Conservation (phyloP, 2,113 vertebrate species). For the Chiloscyllium plagiosum region DNA sequence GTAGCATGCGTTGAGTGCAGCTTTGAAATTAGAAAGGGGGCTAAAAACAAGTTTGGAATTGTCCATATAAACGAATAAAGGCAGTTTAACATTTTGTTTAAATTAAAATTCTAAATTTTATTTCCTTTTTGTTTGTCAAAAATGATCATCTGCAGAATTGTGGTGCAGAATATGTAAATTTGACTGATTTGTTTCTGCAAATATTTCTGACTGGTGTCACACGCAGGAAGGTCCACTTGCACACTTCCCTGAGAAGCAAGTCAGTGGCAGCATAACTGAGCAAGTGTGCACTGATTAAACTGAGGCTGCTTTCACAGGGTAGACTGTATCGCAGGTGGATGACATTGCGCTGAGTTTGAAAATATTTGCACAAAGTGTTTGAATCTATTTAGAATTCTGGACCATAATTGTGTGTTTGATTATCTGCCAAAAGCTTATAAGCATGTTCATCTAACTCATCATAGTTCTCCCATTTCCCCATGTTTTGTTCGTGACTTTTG, state of each 20-base stretch:
- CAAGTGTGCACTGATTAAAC: background rate
- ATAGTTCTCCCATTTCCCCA: slow-evolving; percentile 18
- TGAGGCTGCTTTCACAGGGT: background rate
- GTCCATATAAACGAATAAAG: background rate
- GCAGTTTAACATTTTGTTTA: background rate
- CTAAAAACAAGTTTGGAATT: background rate
- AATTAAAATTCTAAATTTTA: background rate
- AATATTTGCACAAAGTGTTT: slow-evolving; percentile 56
- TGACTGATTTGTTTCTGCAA: background rate
- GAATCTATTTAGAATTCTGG: background rate
- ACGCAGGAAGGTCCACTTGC: background rate
- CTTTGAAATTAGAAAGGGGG: slow-evolving; percentile 10
- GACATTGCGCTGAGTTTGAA: slow-evolving; percentile 55
- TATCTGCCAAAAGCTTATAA: slow-evolving; percentile 41
- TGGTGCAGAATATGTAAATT: slow-evolving; percentile 24
- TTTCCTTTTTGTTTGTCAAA: slow-evolving; percentile 10
- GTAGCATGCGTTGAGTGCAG: slow-evolving; percentile 15
- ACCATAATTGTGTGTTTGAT: slow-evolving; percentile 59
- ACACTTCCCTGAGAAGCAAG: background rate
- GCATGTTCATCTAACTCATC: slow-evolving; percentile 19
- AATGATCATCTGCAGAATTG: slow-evolving; percentile 15
- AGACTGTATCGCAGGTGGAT: slow-evolving; percentile 53
- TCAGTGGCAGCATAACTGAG: background rate
- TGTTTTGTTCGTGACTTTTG: slow-evolving; percentile 49
- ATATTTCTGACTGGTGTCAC: background rate